Evolutionary conservation across 1,140 invertebrate genomes (phyloP).

Genomic region (Drosophila grimshawi): DNA sequence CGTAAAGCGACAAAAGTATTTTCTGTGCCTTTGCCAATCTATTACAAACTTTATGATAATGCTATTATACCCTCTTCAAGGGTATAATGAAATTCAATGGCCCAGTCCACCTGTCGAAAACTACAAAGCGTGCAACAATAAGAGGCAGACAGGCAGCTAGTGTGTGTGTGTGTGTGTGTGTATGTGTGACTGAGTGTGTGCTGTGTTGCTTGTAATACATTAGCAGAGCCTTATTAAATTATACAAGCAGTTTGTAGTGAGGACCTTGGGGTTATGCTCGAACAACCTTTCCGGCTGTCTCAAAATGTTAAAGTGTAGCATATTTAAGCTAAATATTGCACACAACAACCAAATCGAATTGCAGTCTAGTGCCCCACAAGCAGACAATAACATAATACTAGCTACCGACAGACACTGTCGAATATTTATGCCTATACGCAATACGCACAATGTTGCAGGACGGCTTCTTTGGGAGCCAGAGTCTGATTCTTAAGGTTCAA

Average conservation of each 20-base stretch:
- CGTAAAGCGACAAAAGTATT: background rate
- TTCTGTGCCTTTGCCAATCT: background rate
- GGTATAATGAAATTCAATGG: conserved; percentile 71
- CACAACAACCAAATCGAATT: conserved; percentile 63
- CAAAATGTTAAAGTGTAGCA: conserved; percentile 69
- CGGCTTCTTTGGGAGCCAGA: background rate
- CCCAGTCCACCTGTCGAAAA: conserved; percentile 69
- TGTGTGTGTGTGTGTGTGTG: conserved; percentile 17
- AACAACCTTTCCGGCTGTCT: conserved; percentile 44
- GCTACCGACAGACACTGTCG: background rate
- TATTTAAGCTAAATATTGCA: conserved; percentile 79
- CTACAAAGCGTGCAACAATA: conserved; percentile 72
- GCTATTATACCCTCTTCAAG: conserved; percentile 39
- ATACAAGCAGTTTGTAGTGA: conserved; percentile 54
- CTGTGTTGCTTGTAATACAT: conserved; percentile 58
- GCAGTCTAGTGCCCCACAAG: conserved; percentile 44
- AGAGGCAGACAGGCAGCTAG: conserved; percentile 7
- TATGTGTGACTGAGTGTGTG: conserved; percentile 23
- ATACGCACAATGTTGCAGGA: conserved; percentile 16
- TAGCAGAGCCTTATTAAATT: conserved; percentile 74
- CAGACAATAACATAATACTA: background rate
- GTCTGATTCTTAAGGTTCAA: background rate
- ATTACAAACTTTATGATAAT: conserved; percentile 15
- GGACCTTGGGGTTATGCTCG: conserved; percentile 4
- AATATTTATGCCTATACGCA: conserved; percentile 24